Conservation (phyloP, 2,888 invertebrate genomes). For the Homarus gammarus region DNA sequence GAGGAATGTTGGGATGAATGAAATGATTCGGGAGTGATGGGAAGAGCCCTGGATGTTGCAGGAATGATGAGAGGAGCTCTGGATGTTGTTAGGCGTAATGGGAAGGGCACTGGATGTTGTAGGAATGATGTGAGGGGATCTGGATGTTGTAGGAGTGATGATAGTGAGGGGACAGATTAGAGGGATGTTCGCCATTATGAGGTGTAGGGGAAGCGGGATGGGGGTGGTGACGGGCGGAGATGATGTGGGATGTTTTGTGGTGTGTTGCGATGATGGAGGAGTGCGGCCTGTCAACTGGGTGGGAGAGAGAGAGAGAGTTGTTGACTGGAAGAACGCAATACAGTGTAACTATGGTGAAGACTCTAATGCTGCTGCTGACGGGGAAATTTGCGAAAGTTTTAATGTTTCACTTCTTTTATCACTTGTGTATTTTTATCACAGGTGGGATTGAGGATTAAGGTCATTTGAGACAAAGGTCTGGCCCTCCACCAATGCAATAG, state of each 20-base stretch:
- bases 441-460: no score
- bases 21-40: neutral
- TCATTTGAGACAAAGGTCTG: no score
- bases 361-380: no score
- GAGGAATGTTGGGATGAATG: neutral
- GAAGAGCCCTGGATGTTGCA: no score
- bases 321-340: neutral
- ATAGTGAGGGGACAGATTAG: slow-evolving; percentile 1
- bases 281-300: neutral
- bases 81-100: no score
- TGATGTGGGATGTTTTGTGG: neutral
- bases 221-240: no score
- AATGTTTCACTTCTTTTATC: no score
- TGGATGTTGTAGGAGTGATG: neutral
- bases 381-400: no score
- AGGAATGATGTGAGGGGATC: neutral
- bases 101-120: neutral
- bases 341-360: no score
- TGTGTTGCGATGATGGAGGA: neutral
- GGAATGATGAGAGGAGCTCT: neutral
- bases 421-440: no score
- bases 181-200: slow-evolving; percentile 9
- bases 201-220: no score
- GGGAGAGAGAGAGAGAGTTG: slow-evolving; percentile 17
- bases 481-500: no score